Conservation (phyloP, 2,888 invertebrate genomes). For the Automeris io region DNA sequence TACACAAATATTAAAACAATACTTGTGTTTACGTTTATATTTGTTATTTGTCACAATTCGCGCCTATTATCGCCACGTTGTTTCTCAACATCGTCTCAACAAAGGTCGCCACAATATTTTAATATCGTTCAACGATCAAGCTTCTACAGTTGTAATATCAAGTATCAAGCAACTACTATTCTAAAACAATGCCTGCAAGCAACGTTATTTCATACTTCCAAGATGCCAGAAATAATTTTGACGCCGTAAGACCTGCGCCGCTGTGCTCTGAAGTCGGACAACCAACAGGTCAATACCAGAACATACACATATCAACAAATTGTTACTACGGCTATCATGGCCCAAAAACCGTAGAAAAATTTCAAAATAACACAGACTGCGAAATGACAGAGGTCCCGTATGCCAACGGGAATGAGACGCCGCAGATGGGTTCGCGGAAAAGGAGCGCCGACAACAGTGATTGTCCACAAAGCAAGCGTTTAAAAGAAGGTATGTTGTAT, state of each 20-base stretch:
- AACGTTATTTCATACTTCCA: constrained; percentile 57
- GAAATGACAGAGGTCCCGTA: constrained; percentile 56
- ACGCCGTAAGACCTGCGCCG: constrained; percentile 62
- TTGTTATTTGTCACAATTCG: too few species aligned
- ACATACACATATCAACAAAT: constrained; percentile 68
- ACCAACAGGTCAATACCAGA: constrained; percentile 58
- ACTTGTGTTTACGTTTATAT: too few species aligned
- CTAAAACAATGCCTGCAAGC: constrained; percentile 56
- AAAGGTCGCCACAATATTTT: too few species aligned
- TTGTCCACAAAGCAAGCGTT: constrained; percentile 54
- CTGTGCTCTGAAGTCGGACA: constrained; percentile 53
- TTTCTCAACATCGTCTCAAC: too few species aligned
- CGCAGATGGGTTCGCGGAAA: constrained; percentile 47
- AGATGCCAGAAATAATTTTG: constrained; percentile 67
- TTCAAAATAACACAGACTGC: constrained; percentile 45
- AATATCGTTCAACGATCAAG: too few species aligned
- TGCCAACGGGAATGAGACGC: constrained; percentile 21
- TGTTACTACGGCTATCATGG: constrained; percentile 73
- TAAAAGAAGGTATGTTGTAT: constrained; percentile 59
- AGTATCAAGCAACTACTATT: constrained; percentile 3
- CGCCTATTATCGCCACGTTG: too few species aligned
- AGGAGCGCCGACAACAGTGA: constrained; percentile 55
- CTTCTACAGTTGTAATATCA: too few species aligned
- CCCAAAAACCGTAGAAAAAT: constrained; percentile 33
- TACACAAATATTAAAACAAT: too few species aligned